Percentiles rank a stretch among this genome's conserved stretches.
These are phyloP conservation scores for Callyntrura guangdongensis DNA, from an alignment of 2,888 invertebrate genomes.

Conservation along the genomic window DNA sequence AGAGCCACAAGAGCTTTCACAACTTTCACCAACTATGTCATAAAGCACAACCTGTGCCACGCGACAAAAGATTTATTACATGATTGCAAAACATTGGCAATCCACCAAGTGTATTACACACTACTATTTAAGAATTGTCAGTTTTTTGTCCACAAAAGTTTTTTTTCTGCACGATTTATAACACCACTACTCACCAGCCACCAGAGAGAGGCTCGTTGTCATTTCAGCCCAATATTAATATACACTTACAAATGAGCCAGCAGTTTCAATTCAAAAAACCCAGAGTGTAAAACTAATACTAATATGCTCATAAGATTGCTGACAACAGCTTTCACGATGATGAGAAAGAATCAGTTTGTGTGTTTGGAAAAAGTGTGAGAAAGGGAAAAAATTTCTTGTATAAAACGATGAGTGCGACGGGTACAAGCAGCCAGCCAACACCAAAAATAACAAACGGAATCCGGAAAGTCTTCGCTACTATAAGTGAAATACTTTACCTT, in stretches of 20 bases:
- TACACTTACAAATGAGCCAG: conserved; percentile 38
- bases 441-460: conserved; percentile 78
- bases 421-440: conserved; percentile 76
- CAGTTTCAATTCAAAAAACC: conserved; percentile 41
- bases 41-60: conserved; percentile 78
- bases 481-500: conserved; percentile 43
- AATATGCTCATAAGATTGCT: conserved; percentile 66
- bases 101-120: conserved; percentile 64
- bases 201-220: conserved; percentile 1
- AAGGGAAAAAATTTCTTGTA: conserved; percentile 53
- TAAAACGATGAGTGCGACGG: conserved; percentile 72
- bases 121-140: conserved; percentile 68
- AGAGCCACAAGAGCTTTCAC: conserved; percentile 57
- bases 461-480: conserved; percentile 65
- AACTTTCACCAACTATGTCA: conserved; percentile 77
- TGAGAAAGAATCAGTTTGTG: conserved; percentile 72
- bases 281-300: conserved; percentile 49
- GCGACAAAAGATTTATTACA: conserved; percentile 78
- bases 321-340: conserved; percentile 75
- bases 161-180: conserved; percentile 43
- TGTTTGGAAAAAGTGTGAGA: conserved; percentile 20
- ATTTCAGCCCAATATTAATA: conserved; percentile 24
- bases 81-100: conserved; percentile 76
- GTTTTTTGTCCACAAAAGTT: conserved; percentile 49
- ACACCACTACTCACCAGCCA: background rate